phyloP scores from a whole-genome alignment of 2,113 vertebrate genomes.

The Acrocephalus arundinaceus region DNA sequence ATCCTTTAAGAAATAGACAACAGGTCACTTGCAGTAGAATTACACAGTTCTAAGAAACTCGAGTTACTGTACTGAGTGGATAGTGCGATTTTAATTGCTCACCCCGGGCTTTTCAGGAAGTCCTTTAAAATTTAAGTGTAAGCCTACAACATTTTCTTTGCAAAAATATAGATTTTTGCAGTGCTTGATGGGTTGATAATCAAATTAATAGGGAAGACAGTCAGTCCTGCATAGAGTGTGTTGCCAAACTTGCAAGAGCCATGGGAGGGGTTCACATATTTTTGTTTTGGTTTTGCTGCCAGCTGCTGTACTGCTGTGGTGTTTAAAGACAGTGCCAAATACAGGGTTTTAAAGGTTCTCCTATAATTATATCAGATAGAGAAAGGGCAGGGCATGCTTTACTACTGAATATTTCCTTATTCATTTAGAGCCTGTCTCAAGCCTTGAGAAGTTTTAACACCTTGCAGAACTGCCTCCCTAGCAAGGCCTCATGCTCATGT shows the following conservation, averaged over 20 bases:
- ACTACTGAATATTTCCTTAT: conserved; percentile 1
- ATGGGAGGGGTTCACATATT: conserved; percentile 51
- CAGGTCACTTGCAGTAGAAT: neutral
- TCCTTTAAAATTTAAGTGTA: neutral
- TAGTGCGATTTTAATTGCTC: neutral
- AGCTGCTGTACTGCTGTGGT: neutral
- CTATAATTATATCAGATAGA: conserved; percentile 30
- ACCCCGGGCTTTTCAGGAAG: neutral
- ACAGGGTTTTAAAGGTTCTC: conserved; percentile 25
- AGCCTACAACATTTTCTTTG: neutral
- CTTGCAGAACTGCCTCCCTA: neutral
- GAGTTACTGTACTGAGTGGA: neutral
- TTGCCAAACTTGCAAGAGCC: conserved; percentile 22
- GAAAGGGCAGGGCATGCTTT: conserved; percentile 19
- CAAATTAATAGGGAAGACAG: neutral
- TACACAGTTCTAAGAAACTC: neutral
- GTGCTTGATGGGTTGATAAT: neutral
- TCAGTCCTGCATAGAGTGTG: neutral
- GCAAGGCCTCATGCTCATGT: neutral
- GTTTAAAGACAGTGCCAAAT: conserved; percentile 45
- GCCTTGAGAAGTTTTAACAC: neutral
- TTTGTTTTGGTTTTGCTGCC: conserved; percentile 39
- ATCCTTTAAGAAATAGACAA: neutral
- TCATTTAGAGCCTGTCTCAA: neutral
- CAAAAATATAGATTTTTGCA: neutral